Evolutionary conservation across 2,888 invertebrate species (phyloP), one percentile per base, ranked within the genome.

Genomic region (Rapana venosa): DNA sequence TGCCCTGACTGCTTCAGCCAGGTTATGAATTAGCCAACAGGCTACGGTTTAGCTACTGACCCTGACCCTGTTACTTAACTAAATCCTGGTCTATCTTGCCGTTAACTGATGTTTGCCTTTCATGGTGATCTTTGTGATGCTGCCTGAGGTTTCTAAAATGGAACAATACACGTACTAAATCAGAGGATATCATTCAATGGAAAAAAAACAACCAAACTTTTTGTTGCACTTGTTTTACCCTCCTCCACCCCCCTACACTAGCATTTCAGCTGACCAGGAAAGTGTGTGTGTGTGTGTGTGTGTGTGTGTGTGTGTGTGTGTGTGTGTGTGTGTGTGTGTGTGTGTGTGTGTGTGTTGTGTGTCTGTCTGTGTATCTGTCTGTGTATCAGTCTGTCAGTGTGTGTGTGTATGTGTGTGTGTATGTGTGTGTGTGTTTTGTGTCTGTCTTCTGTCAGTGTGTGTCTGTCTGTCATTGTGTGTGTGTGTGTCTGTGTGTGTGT

Each of bases 291-390:
- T 79, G 79, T 35, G 79, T 35, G 79, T 35, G 79, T 35, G 35
- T 35, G 79, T 35, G 79, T 35, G 79, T 35, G 79, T 79, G 79
- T 79, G 79, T 79, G 79, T 79, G 79, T 79, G 35, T 79, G 79
- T 79, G 79, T 79, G 35, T 35, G 79, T 79, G 26, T 17, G 32
- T 79, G 20, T n/a, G 13, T 35, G 79, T n/a, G 20, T 79, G 35
- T 32, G 79, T 79, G 47, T 47, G 47, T 47, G 47, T 47, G 47
- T 47, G 47, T 47, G 47, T 47, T 47, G 47, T 47, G 47, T 61
- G 61, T 61, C 13, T 61, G n/a, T n/a, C n/a, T n/a, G 20, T 70
- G 22, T 70, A 22, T 70, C 2, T 70, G 26, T 70, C 20, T 70
- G 26, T 15, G 70, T 70, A 15, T 26, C 20, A 8, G 26, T 0